Percentiles rank a stretch among this genome's conserved stretches.
phyloP scores from a whole-genome alignment of 2,113 vertebrate species.

The Heterotis niloticus region DNA sequence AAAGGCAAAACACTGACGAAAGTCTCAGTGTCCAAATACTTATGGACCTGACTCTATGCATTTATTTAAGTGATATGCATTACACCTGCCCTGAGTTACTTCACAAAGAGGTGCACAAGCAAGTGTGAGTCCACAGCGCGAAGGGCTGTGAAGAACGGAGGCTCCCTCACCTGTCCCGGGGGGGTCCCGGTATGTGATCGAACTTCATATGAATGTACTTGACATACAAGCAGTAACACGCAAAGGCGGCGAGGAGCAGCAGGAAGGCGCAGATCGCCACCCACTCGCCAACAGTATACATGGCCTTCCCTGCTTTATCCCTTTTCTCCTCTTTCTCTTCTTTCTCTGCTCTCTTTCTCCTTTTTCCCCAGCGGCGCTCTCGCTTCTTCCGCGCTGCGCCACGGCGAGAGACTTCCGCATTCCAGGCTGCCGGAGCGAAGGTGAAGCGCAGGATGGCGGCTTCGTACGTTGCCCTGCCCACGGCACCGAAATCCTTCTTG shows the following conservation, averaged over 20 bases:
- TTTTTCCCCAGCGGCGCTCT: no score
- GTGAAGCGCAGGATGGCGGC: background rate
- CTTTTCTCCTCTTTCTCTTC: no score
- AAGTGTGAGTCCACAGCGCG: no score
- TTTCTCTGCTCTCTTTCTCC: no score
- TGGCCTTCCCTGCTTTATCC: background rate
- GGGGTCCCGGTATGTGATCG: constrained; percentile 14
- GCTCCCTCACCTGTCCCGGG: constrained; percentile 4
- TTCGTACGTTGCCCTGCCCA: no score
- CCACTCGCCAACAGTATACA: background rate
- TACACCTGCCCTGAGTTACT: no score
- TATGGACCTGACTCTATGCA: background rate
- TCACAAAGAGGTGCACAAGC: no score
- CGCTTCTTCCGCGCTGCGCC: no score
- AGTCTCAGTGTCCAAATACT: no score
- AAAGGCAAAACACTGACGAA: no score
- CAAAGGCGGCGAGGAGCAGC: background rate
- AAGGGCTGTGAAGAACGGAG: background rate
- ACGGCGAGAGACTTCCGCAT: background rate
- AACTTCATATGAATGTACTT: constrained; percentile 19
- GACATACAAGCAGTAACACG: background rate
- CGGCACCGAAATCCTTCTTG: no score
- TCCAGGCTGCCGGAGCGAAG: background rate
- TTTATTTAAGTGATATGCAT: background rate
- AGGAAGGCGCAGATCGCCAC: background rate